Evolutionary conservation across 2,797 vertebrate species (phyloP).

Genomic region (Aphelocoma californica): DNA sequence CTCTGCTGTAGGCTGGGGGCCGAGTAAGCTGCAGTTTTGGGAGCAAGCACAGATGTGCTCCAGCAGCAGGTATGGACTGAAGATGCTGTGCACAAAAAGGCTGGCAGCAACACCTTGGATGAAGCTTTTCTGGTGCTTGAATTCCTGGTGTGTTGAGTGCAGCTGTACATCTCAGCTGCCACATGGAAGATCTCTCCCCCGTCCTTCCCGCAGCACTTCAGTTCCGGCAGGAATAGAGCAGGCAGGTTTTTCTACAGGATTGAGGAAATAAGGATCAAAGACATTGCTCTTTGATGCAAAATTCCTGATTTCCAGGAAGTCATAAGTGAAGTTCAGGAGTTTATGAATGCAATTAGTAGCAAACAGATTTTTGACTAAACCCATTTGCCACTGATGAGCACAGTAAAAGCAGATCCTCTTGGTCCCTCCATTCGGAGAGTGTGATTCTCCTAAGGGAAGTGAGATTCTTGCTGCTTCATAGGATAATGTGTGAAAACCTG

Average conservation of each 20-base stretch:
- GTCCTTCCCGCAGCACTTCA: rapidly evolving
- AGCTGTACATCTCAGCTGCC: neutral
- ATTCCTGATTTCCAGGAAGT: neutral
- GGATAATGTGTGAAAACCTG: neutral
- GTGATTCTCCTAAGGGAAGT: neutral
- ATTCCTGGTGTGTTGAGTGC: neutral
- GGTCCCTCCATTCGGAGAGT: neutral
- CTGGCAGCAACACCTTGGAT: neutral
- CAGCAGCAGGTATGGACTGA: neutral
- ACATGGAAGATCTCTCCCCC: neutral
- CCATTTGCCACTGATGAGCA: neutral
- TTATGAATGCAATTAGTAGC: neutral
- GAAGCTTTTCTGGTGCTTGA: neutral
- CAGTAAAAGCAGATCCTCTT: neutral
- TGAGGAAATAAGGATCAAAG: neutral
- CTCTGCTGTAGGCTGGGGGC: constrained; percentile 6
- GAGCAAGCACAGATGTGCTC: neutral
- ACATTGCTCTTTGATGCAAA: neutral
- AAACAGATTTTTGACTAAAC: neutral
- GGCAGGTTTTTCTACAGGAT: neutral
- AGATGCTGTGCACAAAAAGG: neutral
- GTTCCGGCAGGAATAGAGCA: neutral
- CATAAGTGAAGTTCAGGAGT: neutral
- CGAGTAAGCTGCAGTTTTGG: neutral
- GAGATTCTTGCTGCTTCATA: neutral